Base-by-base conservation (phyloP, 2,888 invertebrate species). In the Ormia ochracea region DNA sequence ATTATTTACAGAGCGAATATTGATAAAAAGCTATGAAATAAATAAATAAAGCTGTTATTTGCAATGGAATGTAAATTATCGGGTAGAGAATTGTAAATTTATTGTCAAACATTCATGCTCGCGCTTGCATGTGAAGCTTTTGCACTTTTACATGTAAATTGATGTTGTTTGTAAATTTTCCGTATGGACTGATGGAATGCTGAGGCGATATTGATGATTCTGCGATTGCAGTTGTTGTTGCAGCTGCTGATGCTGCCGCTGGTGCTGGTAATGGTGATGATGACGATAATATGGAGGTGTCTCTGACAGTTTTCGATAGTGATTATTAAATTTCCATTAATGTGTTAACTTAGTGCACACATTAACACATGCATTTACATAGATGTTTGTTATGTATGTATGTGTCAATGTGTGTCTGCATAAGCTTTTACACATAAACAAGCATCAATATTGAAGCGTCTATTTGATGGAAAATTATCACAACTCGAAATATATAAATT, bases 241-340 rank as follows among this genome's bases (percentile, higher is more conserved):
- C 58, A 38, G 19, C 45, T 61, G 19, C 12, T 54, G 21, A 10
- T 66, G 59, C 52, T 68, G 66, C n/a, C 54, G 52, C 1, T 28
- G 14, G 0, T 14, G 19, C 3, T 45, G 31, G 6, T 50, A 21
- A 26, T 31, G 59, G 6, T 28, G 50, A 41, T 54, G 36, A 28
- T 10, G 31, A 45, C 41, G 21, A 43, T 63, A 50, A 56, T 77
- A 45, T 70, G 75, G 76, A 80, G 76, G 80, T 80, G 76, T 68
- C 61, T 48, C 43, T 75, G 69, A 65, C 69, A 43, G 52, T 61
- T 66, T 66, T 52, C 59, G 48, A 61, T 19, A 58, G 76, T 80
- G 80, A 80, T 80, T 80, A 80, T 80, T 80, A 63, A 76, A 80
- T 80, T 80, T 80, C 63, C 80, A 68, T 80, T 80, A 80, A 80